Base-by-base conservation (phyloP, 2,797 vertebrate species). In the Furcifer pardalis region DNA sequence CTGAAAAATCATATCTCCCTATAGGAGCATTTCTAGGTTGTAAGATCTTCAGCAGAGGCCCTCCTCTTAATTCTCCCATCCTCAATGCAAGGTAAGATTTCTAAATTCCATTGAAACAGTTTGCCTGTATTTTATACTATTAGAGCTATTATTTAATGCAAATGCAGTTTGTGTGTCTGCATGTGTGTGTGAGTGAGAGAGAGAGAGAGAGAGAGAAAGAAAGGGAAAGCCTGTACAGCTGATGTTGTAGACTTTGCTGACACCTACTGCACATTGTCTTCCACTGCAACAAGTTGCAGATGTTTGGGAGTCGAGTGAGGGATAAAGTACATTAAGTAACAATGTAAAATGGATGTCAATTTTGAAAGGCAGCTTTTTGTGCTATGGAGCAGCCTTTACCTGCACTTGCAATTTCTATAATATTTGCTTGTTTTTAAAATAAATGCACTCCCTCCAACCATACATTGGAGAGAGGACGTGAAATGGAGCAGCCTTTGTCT, bases 191-290 rank as follows among this genome's bases (percentile, higher is more conserved):
- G n/a, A n/a, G n/a, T n/a, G n/a, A n/a, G n/a, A n/a, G n/a, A n/a
- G 32, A 7, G 32, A 2, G 1, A 2, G 49, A 3, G 32, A 1
- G 27, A 21, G 4, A 23, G 66, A 19, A 21, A 59, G 32, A 19
- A 19, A n/a, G 40, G 7, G 46, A 60, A 15, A 35, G 7, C 3
- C 1, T 4, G 27, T 30, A 35, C 7, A 71, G 10, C 21, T 6
- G 42, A 87, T 84, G 69, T 72, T 21, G 1, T 15, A 60, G 90
- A 60, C 89, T 93, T 77, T 94, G 88, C 86, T 46, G 75, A 89
- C 93, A 87, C 73, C 93, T 92, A 30, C 91, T 89, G n/a, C 30
- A 77, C 17, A 17, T 3, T 32, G 46, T 6, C 46, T 35, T 42
- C 4, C 49, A 86, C 2, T 86, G 46, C 85, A 66, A 12, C 30